Conservation (phyloP, 2,113 vertebrate genomes). For the Oncorhynchus gorbuscha region DNA sequence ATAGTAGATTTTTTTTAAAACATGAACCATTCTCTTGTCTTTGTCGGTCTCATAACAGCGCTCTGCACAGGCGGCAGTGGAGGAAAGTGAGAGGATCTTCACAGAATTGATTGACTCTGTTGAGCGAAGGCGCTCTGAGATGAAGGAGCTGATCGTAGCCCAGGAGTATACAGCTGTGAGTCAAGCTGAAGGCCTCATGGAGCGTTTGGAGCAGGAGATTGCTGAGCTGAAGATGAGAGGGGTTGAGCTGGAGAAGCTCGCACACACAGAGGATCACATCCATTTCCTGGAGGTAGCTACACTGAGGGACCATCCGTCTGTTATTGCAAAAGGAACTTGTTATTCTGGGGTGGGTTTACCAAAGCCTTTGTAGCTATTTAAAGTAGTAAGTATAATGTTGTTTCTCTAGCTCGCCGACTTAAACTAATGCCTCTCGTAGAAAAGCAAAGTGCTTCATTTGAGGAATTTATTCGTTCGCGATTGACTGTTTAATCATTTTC, state of each 20-base stretch:
- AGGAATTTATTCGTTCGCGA: background rate
- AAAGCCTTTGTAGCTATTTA: no score
- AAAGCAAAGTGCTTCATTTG: background rate
- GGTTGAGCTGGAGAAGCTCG: constrained; percentile 30
- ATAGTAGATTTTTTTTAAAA: background rate
- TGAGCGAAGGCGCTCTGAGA: constrained; percentile 30
- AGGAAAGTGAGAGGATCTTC: constrained; percentile 38
- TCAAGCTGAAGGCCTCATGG: constrained; percentile 12
- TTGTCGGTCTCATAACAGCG: constrained; percentile 1
- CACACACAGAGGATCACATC: constrained; percentile 7
- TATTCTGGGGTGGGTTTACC: no score
- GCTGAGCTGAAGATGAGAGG: constrained; percentile 39
- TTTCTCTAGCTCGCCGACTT: no score
- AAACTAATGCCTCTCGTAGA: background rate
- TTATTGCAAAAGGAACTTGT: no score
- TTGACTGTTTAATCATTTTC: no score
- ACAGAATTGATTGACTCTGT: constrained; percentile 33
- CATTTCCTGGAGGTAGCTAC: background rate
- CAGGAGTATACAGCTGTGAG: constrained; percentile 20
- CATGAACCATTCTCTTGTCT: no score
- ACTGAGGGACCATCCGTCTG: background rate
- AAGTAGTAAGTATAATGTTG: no score
- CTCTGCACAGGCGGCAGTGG: constrained; percentile 32
- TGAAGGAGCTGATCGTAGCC: constrained; percentile 32
- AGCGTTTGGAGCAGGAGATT: constrained; percentile 34